Conservation (phyloP, 1,140 invertebrate species). For the Dinoponera quadriceps region DNA sequence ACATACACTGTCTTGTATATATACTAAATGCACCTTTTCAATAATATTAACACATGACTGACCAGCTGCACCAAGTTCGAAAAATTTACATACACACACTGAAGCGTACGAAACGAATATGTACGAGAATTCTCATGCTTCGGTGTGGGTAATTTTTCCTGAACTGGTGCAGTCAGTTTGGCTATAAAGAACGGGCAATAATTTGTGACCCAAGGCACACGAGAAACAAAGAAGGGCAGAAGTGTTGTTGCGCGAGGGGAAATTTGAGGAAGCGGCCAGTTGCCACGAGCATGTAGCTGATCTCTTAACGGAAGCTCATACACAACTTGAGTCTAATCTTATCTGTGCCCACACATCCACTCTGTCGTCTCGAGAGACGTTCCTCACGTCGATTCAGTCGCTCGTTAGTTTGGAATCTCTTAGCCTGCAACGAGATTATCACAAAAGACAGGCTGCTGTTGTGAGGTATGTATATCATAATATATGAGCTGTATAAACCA, state of each 20-base stretch:
- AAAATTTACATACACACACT: no score
- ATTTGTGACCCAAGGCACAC: constrained; percentile 86
- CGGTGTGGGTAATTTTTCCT: no score
- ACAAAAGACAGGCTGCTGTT: constrained; percentile 86
- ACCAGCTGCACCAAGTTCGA: no score
- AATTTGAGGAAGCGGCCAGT: constrained; percentile 88
- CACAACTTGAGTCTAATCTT: constrained; percentile 75
- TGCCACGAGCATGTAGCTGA: constrained; percentile 88
- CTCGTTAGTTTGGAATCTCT: constrained; percentile 86
- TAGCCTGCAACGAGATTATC: constrained; percentile 87
- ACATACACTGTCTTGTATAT: no score
- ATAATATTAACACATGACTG: no score
- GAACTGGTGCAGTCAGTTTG: no score
- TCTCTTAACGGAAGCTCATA: constrained; percentile 86
- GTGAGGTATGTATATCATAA: constrained; percentile 78
- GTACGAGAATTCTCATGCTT: no score
- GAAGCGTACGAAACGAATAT: no score
- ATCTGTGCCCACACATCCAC: constrained; percentile 82
- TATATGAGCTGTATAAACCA: background rate
- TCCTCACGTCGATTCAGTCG: constrained; percentile 72
- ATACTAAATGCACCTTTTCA: no score
- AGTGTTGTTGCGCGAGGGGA: constrained; percentile 86
- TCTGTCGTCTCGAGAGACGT: constrained; percentile 54
- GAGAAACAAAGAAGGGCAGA: constrained; percentile 88
- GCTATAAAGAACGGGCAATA: no score